A percentile compares a stretch with the other conserved stretches of the same genome.
These are phyloP conservation scores for Crax fasciolata DNA, from an alignment of 2,797 vertebrate species.

Conservation along the genomic window DNA sequence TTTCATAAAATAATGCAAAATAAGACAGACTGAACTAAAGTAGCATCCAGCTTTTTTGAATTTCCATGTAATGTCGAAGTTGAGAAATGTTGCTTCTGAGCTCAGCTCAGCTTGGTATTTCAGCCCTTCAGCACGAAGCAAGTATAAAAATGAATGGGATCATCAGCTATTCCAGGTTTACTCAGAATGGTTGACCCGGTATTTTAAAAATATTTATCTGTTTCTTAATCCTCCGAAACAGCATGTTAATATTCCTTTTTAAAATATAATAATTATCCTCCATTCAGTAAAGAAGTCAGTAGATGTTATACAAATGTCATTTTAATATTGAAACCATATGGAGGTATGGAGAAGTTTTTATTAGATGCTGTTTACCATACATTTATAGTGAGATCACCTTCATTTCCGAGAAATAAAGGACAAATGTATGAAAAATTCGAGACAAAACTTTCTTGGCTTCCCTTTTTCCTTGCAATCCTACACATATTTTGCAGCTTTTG, in stretches of 20 bases:
- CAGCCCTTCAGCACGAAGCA: background rate
- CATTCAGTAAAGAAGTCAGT: constrained; percentile 54
- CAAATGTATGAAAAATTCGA: background rate
- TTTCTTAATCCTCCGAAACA: constrained; percentile 45
- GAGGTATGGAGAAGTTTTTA: constrained; percentile 49
- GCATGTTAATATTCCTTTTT: constrained; percentile 55
- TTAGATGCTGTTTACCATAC: constrained; percentile 46
- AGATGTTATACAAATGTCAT: constrained; percentile 50
- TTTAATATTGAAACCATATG: constrained; percentile 71
- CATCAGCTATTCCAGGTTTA: background rate
- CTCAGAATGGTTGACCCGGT: accelerated
- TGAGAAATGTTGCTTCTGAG: background rate
- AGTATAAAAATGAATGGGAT: background rate
- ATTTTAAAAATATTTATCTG: accelerated
- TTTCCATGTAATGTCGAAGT: background rate
- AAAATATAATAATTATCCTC: constrained; percentile 33
- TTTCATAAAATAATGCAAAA: background rate
- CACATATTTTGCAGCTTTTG: background rate
- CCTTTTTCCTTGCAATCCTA: background rate
- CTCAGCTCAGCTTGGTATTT: background rate
- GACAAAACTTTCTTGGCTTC: background rate
- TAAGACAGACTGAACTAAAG: background rate
- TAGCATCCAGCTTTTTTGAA: background rate
- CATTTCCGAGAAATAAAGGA: constrained; percentile 25
- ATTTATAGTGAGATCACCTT: constrained; percentile 1